Percentiles rank a stretch among this genome's conserved stretches.
Conservation (phyloP, 1,140 invertebrate genomes). For the Drosophila tropicalis region DNA sequence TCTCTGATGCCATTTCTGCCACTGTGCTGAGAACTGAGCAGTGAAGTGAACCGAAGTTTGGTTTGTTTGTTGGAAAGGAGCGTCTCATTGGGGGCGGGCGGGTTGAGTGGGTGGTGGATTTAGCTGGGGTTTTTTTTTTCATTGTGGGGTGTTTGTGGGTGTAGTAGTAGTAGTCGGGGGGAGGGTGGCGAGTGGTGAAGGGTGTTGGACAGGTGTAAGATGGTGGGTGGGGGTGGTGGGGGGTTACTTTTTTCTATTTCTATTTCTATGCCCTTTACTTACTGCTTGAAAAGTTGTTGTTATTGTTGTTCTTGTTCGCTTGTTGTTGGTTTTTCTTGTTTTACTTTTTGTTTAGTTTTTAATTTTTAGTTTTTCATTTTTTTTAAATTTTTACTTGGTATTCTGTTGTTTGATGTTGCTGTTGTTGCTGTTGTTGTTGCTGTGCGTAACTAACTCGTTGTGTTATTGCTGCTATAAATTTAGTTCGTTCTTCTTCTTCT, state of each 20-base stretch:
- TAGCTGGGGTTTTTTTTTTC: constrained; percentile 25
- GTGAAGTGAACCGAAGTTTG: constrained; percentile 65
- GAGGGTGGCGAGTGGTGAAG: constrained; percentile 1
- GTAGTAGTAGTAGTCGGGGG: not conserved
- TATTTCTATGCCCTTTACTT: constrained; percentile 51
- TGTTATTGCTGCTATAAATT: constrained; percentile 48
- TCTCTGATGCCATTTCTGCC: constrained; percentile 32
- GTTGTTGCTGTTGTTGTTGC: constrained; percentile 40
- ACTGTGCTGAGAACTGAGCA: constrained; percentile 45
- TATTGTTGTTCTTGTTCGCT: constrained; percentile 36
- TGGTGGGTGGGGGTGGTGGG: constrained; percentile 16
- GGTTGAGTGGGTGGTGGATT: constrained; percentile 8
- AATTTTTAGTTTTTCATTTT: not conserved
- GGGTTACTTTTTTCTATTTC: constrained; percentile 17
- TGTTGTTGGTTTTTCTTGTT: constrained; percentile 11
- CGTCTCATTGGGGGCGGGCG: constrained; percentile 22
- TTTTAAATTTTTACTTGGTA: constrained; percentile 8
- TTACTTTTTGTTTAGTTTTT: constrained; percentile 16
- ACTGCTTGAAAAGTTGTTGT: constrained; percentile 61
- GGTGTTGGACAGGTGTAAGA: constrained; percentile 38
- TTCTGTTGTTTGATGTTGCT: constrained; percentile 22
- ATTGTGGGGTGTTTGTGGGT: not conserved
- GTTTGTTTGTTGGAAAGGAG: constrained; percentile 53
- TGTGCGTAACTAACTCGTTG: constrained; percentile 52
- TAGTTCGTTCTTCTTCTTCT: constrained; percentile 23